Conservation (phyloP, 2,113 vertebrate genomes). For the Cyanoramphus novaezelandiae region DNA sequence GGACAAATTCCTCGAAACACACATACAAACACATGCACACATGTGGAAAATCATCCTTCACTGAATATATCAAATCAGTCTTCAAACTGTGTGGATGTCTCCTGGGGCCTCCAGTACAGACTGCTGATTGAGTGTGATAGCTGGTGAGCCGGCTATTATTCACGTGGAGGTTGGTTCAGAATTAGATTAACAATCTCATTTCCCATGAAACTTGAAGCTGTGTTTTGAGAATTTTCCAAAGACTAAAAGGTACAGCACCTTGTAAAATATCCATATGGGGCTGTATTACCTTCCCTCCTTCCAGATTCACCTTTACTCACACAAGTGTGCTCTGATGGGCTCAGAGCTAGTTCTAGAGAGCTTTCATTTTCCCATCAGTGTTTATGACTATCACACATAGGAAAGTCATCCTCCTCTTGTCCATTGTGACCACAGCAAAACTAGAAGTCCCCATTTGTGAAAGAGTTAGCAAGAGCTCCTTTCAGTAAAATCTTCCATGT, state of each 20-base stretch:
- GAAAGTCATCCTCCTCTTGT: neutral
- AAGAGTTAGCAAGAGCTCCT: neutral
- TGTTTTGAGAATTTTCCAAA: neutral
- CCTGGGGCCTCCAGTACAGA: neutral
- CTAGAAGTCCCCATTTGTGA: neutral
- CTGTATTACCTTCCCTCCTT: neutral
- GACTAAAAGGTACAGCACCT: neutral
- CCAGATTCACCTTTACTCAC: neutral
- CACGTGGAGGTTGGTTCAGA: neutral
- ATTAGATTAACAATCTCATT: neutral
- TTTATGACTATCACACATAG: neutral
- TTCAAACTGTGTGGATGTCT: neutral
- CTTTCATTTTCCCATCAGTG: neutral
- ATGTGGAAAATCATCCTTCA: neutral
- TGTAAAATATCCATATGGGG: neutral
- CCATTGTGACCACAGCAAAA: neutral
- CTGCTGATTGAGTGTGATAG: neutral
- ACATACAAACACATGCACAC: neutral
- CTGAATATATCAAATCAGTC: neutral
- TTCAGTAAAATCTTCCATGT: neutral
- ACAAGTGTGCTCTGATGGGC: neutral
- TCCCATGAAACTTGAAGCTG: neutral
- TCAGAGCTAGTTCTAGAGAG: neutral
- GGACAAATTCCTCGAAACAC: neutral
- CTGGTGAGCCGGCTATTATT: neutral